A percentile compares a stretch with the other conserved stretches of the same genome.
These are phyloP conservation scores for Ochropacha duplaris DNA, from an alignment of 2,888 invertebrate species.

Conservation along the genomic window DNA sequence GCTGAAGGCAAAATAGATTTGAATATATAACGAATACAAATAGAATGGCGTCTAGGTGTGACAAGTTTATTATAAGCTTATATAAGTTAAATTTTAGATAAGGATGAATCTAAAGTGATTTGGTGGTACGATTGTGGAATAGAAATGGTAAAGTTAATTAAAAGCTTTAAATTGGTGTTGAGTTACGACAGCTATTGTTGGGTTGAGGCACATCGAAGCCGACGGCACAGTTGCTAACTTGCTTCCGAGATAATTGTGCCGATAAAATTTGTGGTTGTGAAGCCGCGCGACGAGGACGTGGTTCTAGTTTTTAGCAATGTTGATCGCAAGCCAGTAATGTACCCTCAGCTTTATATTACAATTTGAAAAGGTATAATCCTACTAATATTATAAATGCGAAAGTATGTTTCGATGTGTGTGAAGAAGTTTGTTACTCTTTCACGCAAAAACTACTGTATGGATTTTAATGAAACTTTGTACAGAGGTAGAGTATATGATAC, in stretches of 20 bases:
- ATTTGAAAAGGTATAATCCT: too few relatives aligned
- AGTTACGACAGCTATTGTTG: constrained; percentile 39
- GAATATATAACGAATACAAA: constrained; percentile 46
- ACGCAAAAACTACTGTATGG: too few relatives aligned
- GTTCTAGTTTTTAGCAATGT: constrained; percentile 1
- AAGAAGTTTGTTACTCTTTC: too few relatives aligned
- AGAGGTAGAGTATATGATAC: too few relatives aligned
- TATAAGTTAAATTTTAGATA: constrained; percentile 17
- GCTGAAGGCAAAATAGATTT: constrained; percentile 62
- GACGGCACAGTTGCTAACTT: constrained; percentile 28
- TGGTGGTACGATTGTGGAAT: constrained; percentile 29
- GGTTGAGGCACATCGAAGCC: constrained; percentile 37
- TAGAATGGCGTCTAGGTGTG: constrained; percentile 21
- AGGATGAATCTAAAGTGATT: constrained; percentile 36
- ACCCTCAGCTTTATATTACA: background rate
- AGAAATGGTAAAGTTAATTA: constrained; percentile 45
- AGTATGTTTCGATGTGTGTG: too few relatives aligned
- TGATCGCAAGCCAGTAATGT: background rate
- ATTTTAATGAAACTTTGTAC: too few relatives aligned
- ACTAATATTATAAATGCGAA: too few relatives aligned
- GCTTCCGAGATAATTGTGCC: constrained; percentile 42
- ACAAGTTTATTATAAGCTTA: constrained; percentile 36
- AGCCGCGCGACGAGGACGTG: constrained; percentile 19
- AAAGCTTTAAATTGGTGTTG: constrained; percentile 44
- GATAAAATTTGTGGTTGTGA: constrained; percentile 43